Evolutionary conservation across 2,888 invertebrate genomes (phyloP).

Genomic region (Temnothorax unifasciatus): DNA sequence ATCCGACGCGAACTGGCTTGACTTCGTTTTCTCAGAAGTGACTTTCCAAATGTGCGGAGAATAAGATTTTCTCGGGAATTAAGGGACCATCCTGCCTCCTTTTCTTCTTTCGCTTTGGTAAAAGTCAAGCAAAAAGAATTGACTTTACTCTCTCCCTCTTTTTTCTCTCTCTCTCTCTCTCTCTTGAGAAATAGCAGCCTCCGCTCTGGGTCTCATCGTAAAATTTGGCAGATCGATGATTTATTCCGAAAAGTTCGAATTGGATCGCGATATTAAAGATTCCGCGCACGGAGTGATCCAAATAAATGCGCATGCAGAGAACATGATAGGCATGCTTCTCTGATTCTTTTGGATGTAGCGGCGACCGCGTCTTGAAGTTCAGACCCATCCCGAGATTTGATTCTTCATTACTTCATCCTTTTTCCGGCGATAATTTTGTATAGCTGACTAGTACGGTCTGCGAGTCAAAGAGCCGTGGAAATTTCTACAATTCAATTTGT

Average conservation of each 20-base stretch:
- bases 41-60: constrained; percentile 18
- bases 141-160: neutral
- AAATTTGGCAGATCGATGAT: constrained; percentile 29
- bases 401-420: neutral
- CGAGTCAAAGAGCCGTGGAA: neutral
- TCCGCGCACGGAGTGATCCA: neutral
- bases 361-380: neutral
- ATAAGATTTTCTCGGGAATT: constrained; percentile 44
- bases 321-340: neutral
- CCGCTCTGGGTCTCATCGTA: constrained; percentile 3
- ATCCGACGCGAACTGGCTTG: constrained; percentile 37
- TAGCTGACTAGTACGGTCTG: neutral
- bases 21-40: constrained; percentile 25
- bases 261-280: constrained; percentile 34
- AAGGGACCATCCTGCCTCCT: neutral
- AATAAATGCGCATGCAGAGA: constrained; percentile 8
- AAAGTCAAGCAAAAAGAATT: constrained; percentile 12
- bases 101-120: neutral
- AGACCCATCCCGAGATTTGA: neutral
- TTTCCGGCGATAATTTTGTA: neutral
- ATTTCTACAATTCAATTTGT: constrained; percentile 20
- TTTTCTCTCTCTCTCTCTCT: neutral
- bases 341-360: neutral
- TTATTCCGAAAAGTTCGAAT: constrained; percentile 38
- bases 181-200: neutral